A percentile compares a stretch with the other conserved stretches of the same genome.
phyloP scores from a whole-genome alignment of 1,140 invertebrate genomes.

The Drosophila ficusphila region DNA sequence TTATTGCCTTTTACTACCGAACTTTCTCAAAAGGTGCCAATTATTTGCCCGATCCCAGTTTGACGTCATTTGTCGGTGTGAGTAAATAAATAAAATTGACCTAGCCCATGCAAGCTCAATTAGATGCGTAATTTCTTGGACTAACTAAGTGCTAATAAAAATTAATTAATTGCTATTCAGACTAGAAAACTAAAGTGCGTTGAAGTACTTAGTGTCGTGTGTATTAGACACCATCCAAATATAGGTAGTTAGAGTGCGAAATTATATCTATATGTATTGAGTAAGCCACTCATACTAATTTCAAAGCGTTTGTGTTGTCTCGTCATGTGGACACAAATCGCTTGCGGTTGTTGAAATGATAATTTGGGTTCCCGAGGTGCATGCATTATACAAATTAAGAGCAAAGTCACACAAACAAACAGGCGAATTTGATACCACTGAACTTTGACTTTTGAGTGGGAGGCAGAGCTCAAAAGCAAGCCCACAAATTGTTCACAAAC shows the following conservation, averaged over 20 bases:
- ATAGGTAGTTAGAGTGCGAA: background rate
- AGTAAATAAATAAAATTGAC: constrained; percentile 10
- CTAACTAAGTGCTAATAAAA: constrained; percentile 17
- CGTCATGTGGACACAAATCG: constrained; percentile 53
- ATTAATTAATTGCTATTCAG: constrained; percentile 33
- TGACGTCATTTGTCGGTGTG: constrained; percentile 23
- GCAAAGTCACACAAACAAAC: constrained; percentile 29
- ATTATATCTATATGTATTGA: background rate
- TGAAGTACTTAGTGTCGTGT: constrained; percentile 29
- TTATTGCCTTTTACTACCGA: background rate
- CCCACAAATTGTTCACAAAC: constrained; percentile 10
- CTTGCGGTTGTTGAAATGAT: constrained; percentile 44
- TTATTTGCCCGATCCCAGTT: constrained; percentile 14
- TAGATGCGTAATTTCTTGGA: constrained; percentile 14
- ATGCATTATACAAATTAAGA: constrained; percentile 68
- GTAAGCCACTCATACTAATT: constrained; percentile 30
- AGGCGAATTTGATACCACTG: constrained; percentile 38
- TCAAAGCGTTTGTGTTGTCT: constrained; percentile 21
- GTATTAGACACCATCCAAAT: constrained; percentile 49
- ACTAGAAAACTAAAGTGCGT: background rate
- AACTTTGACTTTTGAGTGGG: constrained; percentile 45
- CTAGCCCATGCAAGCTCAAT: constrained; percentile 23
- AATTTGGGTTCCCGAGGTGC: constrained; percentile 24
- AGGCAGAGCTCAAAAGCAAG: background rate
- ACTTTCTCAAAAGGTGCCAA: constrained; percentile 30